Evolutionary conservation across 2,797 vertebrate species (phyloP), one percentile per base, ranked within the genome.

Genomic region (Pseudochirops corinnae): DNA sequence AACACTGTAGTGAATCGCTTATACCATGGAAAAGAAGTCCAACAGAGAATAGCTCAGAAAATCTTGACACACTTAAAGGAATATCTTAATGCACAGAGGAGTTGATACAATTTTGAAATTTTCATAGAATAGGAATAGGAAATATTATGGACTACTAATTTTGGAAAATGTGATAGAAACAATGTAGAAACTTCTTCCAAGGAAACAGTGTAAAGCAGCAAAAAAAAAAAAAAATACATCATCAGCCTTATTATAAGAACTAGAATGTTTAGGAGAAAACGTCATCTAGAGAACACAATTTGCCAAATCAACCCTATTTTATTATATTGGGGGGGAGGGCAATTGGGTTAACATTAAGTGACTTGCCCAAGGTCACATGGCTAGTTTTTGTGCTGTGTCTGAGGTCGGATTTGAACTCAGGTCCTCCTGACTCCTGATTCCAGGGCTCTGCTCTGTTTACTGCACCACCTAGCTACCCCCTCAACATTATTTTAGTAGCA

Each of bases 131-230:
- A 82, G 21, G n/a, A 39, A 82, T 31, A 82, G 46, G 67, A 82
- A 99, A 99, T 99, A 99, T 98, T 99, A 99, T 97, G 99, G 99
- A 29, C 99, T 99, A 97, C 99, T 99, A 99, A 99, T 99, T 98
- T 99, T 99, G 98, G 99, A 99, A 99, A 99, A 99, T 0, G 99
- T 99, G 98, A 99, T 99, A 98, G 99, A 99, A 99, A 99, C 99
- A 95, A 99, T 99, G 98, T 99, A 99, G 99, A 99, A 99, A 99
- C 99, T 99, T 98, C 99, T 99, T 67, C 99, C 99, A 6, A 99
- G 99, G 98, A 99, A 99, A 98, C 99, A 99, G 90, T 99, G 99
- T 98, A 99, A 99, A 99, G 99, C 67, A 9, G 33, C 39, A 18
- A 39, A 18, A 74, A 74, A n/a, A 39, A 18, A 74, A 74, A n/a